Evolutionary conservation across 1,140 invertebrate species (phyloP).

Genomic region (Aphelenchoides besseyi): DNA sequence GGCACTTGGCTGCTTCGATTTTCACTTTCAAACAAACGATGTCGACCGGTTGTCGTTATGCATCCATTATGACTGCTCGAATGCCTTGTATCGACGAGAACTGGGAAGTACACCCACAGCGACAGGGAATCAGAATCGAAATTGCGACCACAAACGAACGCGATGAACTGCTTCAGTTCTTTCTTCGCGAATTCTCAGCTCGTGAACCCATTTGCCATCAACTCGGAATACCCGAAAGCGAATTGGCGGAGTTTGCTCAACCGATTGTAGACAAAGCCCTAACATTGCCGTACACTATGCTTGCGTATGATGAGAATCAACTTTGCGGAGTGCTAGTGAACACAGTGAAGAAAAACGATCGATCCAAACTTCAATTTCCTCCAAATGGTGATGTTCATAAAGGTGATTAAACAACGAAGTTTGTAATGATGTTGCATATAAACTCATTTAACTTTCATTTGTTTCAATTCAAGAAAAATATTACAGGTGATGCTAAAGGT

Average conservation of each 20-base stretch:
- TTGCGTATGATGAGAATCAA: background rate
- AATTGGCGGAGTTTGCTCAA: background rate
- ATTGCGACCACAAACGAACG: background rate
- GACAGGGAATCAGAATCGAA: background rate
- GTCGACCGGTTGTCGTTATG: no score
- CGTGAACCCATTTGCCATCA: background rate
- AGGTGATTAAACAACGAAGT: slow-evolving; percentile 1
- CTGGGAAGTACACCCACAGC: background rate
- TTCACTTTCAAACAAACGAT: no score
- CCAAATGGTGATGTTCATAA: background rate
- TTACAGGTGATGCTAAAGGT: background rate
- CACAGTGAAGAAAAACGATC: background rate
- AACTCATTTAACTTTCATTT: background rate
- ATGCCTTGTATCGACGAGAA: background rate
- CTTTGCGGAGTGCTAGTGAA: background rate
- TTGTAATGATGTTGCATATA: background rate
- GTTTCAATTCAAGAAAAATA: background rate
- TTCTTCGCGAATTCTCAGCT: background rate
- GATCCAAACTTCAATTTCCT: background rate
- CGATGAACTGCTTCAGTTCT: background rate
- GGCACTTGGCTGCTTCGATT: no score
- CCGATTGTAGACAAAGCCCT: background rate
- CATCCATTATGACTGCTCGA: background rate
- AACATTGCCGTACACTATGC: background rate
- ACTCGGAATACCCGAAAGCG: background rate